A percentile compares a stretch with the other conserved stretches of the same genome.
These are phyloP conservation scores for Temnothorax ravouxi DNA, from an alignment of 2,888 invertebrate species.

Conservation along the genomic window DNA sequence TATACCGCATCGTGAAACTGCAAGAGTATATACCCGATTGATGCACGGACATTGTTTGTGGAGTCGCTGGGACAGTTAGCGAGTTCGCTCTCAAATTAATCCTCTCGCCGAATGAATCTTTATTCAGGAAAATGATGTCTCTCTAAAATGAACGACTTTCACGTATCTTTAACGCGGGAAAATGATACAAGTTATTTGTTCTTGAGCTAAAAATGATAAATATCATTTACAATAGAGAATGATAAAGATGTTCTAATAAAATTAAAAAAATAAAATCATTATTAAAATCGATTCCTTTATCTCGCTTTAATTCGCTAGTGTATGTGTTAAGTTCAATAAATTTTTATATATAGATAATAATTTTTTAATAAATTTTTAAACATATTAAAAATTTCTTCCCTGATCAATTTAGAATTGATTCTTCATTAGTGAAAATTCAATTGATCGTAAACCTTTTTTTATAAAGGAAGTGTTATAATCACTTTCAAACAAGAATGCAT, in stretches of 20 bases:
- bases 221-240: neutral
- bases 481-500: conserved; percentile 8
- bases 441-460: neutral
- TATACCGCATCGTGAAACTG: conserved; percentile 18
- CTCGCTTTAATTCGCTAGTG: neutral
- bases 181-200: neutral
- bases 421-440: conserved; percentile 8
- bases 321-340: neutral
- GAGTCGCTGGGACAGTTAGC: conserved; percentile 3
- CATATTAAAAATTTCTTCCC: neutral
- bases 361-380: neutral
- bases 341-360: neutral
- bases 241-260: neutral
- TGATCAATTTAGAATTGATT: neutral
- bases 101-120: conserved; percentile 26
- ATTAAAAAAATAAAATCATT: neutral
- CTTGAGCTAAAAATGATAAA: neutral
- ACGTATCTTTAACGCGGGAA: neutral
- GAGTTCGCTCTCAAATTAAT: conserved; percentile 26
- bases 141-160: neutral
- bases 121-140: neutral
- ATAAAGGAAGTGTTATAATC: neutral
- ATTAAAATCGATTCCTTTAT: neutral
- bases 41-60: conserved; percentile 39
- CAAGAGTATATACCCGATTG: conserved; percentile 17